These are phyloP conservation scores for Bradysia coprophila DNA, from an alignment of 1,140 invertebrate genomes.

Conservation along the genomic window DNA sequence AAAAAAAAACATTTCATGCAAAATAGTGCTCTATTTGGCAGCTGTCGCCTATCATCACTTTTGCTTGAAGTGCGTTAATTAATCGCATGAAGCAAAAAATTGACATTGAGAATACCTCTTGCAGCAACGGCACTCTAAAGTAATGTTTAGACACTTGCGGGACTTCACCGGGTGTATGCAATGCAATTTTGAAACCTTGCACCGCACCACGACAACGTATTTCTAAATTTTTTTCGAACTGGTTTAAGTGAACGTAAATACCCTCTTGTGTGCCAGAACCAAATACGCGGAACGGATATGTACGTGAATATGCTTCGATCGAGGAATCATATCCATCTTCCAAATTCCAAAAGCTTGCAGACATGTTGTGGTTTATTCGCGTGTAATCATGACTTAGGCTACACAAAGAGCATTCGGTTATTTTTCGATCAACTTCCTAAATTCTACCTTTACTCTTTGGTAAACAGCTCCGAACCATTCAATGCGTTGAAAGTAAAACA, in stretches of 20 bases:
- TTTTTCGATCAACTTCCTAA: too few relatives aligned
- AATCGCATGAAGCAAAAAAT: constrained; percentile 31
- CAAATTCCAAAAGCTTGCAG: not conserved
- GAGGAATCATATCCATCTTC: constrained; percentile 18
- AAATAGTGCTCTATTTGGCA: constrained; percentile 36
- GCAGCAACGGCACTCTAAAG: too few relatives aligned
- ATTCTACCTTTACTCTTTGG: not conserved
- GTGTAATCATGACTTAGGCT: too few relatives aligned
- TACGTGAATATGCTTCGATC: constrained; percentile 25
- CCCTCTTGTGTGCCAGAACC: constrained; percentile 38
- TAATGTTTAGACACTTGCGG: too few relatives aligned
- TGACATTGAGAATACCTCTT: too few relatives aligned
- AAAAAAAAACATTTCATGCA: too few relatives aligned
- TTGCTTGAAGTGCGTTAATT: too few relatives aligned
- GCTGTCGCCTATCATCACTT: too few relatives aligned
- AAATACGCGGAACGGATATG: constrained; percentile 32
- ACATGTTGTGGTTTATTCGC: too few relatives aligned
- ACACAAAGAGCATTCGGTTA: not conserved
- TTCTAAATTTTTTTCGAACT: constrained; percentile 36
- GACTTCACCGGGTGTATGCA: too few relatives aligned
- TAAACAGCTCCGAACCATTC: too few relatives aligned
- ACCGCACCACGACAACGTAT: constrained; percentile 44
- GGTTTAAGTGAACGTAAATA: constrained; percentile 33
- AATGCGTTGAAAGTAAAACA: too few relatives aligned
- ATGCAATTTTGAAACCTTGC: constrained; percentile 44